Conservation (phyloP, 2,797 vertebrate species). For the Paramormyrops hopkinsi region DNA sequence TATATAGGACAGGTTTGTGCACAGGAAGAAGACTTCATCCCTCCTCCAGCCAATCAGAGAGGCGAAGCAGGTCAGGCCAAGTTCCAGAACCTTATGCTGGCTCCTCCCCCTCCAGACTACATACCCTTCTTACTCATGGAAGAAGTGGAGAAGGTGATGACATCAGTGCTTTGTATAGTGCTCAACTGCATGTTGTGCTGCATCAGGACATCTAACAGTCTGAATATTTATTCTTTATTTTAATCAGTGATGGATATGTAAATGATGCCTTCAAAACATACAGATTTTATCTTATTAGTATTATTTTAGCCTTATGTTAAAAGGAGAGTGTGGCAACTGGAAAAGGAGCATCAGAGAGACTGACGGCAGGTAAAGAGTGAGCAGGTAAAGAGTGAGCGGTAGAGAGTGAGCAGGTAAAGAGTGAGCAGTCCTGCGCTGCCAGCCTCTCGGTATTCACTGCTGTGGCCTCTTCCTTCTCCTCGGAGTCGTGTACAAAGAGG, state of each 20-base stretch:
- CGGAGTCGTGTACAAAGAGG: background rate
- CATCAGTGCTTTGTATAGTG: background rate
- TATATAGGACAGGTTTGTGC: conserved; percentile 18
- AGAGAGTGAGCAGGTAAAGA: conserved; percentile 55
- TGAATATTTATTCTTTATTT: background rate
- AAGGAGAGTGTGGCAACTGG: conserved; percentile 17
- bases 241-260: background rate
- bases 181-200: conserved; percentile 3
- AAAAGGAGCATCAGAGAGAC: conserved; percentile 35
- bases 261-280: background rate
- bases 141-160: conserved; percentile 39
- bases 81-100: conserved; percentile 43
- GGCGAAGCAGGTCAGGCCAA: conserved; percentile 27
- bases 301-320: background rate
- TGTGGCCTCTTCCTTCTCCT: background rate
- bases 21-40: rapidly evolving
- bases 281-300: background rate
- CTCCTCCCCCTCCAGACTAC: conserved; percentile 29
- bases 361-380: conserved; percentile 51
- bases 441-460: background rate
- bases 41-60: conserved; percentile 21
- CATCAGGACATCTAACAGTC: background rate
- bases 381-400: conserved; percentile 59
- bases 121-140: conserved; percentile 32
- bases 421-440: no score